phyloP scores from a whole-genome alignment of 2,888 invertebrate genomes.

The Nudaria mundana region DNA sequence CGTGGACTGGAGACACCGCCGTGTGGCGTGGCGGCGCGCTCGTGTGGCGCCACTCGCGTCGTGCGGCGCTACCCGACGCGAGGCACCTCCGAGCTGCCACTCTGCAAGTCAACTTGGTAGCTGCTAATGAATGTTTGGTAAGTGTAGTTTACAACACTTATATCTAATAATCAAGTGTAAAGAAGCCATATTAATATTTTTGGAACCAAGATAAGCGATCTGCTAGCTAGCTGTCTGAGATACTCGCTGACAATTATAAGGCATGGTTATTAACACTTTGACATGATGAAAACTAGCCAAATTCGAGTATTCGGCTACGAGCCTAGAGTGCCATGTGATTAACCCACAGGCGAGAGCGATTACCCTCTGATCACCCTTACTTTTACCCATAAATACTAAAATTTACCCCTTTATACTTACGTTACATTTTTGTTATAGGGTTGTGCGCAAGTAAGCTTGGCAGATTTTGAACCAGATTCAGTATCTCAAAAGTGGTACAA shows the following conservation, averaged over 20 bases:
- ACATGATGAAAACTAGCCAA: slow-evolving; percentile 78
- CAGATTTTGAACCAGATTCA: slow-evolving; percentile 93
- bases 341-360: slow-evolving; percentile 74
- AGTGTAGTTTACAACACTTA: no score
- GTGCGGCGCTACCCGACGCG: slow-evolving; percentile 47
- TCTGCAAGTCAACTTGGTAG: slow-evolving; percentile 93
- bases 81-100: slow-evolving; percentile 86
- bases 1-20: slow-evolving; percentile 83
- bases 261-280: no score
- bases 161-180: no score
- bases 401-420: slow-evolving; percentile 1
- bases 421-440: slow-evolving; percentile 82
- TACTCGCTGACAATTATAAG: no score
- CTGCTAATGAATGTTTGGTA: slow-evolving; percentile 92
- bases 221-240: no score
- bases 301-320: slow-evolving; percentile 73
- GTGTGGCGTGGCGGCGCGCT: slow-evolving; percentile 77
- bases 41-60: slow-evolving; percentile 86
- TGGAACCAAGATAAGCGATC: no score
- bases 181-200: no score
- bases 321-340: slow-evolving; percentile 76
- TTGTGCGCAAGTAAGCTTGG: slow-evolving; percentile 96
- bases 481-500: slow-evolving; percentile 96
- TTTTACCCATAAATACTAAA: not conserved
- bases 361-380: slow-evolving; percentile 41